Evolutionary conservation across 1,140 invertebrate genomes (phyloP).

Genomic region (Bombus difficillimus): DNA sequence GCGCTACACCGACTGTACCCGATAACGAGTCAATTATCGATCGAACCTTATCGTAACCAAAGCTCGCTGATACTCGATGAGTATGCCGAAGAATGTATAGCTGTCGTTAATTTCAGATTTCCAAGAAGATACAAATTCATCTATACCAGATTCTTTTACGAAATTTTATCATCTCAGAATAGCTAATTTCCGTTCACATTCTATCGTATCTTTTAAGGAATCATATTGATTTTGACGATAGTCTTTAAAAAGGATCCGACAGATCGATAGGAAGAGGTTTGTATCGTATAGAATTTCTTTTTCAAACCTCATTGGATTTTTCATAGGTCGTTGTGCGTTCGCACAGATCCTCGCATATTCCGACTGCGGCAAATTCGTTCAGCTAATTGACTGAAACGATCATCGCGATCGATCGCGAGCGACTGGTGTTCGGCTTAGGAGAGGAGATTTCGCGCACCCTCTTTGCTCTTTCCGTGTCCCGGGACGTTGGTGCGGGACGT

Average conservation of each 20-base stretch:
- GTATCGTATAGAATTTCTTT: no score
- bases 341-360: no score
- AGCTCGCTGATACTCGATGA: not conserved
- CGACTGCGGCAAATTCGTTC: not conserved
- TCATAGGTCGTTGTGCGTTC: no score
- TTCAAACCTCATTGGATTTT: no score
- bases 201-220: not conserved
- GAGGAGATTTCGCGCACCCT: not conserved
- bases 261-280: not conserved
- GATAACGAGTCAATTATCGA: conserved; percentile 53
- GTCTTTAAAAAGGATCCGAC: not conserved
- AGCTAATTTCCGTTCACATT: no score
- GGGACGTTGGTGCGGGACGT: not conserved
- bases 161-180: not conserved
- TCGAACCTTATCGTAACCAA: conserved; percentile 31
- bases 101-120: no score
- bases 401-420: conserved; percentile 27
- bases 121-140: not conserved
- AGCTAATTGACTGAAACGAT: conserved; percentile 42
- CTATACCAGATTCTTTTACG: no score
- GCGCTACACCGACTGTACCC: conserved; percentile 15
- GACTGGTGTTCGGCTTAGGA: conserved; percentile 21
- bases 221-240: not conserved
- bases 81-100: not conserved
- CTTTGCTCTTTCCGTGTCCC: not conserved